Conservation (phyloP, 2,888 invertebrate genomes). For the Epsilonema sp. region DNA sequence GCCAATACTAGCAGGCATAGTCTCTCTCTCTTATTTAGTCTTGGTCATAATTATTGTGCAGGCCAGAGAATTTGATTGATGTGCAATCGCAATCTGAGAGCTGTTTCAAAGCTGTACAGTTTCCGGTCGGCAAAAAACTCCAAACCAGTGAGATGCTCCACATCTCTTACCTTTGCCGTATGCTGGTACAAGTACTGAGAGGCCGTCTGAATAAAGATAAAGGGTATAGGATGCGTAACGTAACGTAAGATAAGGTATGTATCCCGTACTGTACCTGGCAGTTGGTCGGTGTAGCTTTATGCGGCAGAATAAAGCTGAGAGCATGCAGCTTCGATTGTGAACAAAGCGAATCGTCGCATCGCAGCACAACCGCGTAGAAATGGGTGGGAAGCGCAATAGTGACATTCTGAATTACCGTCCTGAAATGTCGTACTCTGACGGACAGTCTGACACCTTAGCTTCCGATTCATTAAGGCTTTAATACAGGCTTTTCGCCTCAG, state of each 20-base stretch:
- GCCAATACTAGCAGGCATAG: too few species aligned
- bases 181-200: slow-evolving; percentile 12
- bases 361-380: slow-evolving; percentile 12
- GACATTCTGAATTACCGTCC: too few species aligned
- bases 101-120: slow-evolving; percentile 7
- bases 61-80: background rate
- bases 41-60: too few species aligned
- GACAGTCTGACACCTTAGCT: too few species aligned
- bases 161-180: slow-evolving; percentile 13
- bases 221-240: too few species aligned
- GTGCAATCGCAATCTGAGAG: background rate
- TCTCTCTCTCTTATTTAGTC: too few species aligned
- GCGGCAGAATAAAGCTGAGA: slow-evolving; percentile 12
- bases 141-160: slow-evolving; percentile 13
- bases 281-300: slow-evolving; percentile 12
- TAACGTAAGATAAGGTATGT: background rate
- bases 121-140: slow-evolving; percentile 13
- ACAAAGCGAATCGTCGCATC: slow-evolving; percentile 9
- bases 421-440: too few species aligned
- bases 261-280: slow-evolving; percentile 11
- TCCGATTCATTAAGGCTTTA: too few species aligned
- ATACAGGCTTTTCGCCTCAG: too few species aligned
- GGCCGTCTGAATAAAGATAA: slow-evolving; percentile 7
- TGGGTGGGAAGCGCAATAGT: slow-evolving; percentile 10
- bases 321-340: slow-evolving; percentile 11